Evolutionary conservation across 2,797 vertebrate species (phyloP), one percentile per base, ranked within the genome.

Genomic region (Nyctalus aviator): DNA sequence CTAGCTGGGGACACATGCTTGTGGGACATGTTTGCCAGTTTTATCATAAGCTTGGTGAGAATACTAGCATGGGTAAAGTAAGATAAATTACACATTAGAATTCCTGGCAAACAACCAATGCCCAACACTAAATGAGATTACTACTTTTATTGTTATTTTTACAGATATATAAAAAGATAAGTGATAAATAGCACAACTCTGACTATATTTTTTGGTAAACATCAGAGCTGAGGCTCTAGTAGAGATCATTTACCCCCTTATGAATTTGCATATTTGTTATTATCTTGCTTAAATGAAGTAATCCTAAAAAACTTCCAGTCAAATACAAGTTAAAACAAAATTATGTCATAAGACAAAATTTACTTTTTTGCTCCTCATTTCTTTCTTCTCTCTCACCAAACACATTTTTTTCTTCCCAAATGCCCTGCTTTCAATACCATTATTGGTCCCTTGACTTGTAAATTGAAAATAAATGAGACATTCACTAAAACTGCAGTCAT

Each of bases 401-500:
- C 37, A 77, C 55, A 84, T 41, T 71, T 14, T 32, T 21, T 27
- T 44, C 25, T 66, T 84, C 30, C 41, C 8, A 75, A 50, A 83
- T 37, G n/a, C 2, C 37, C 21, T 57, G 10, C 21, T 86, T 76
- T 79, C 53, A 89, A 21, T 11, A 37, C 11, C 41, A 4, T 35
- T 35, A 41, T 55, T 25, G 21, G 46, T 7, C 44, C 12, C 55
- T 62, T 32, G 37, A 18, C 10, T 92, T 88, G 25, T 75, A 37
- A 64, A 64, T 32, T 68, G 13, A 91, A 94, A 89, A 50, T 87
- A 94, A 76, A 71, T 73, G 18, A 77, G 11, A 3, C 48, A 87
- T 69, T 91, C n/a, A 25, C 25, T 73, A 57, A 85, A 92, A 77
- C 32, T 35, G 79, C 5, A 73, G 2, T 35, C 86, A 46, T 8